Conservation (phyloP, 2,888 invertebrate genomes). For the Anagyrus pseudococci region DNA sequence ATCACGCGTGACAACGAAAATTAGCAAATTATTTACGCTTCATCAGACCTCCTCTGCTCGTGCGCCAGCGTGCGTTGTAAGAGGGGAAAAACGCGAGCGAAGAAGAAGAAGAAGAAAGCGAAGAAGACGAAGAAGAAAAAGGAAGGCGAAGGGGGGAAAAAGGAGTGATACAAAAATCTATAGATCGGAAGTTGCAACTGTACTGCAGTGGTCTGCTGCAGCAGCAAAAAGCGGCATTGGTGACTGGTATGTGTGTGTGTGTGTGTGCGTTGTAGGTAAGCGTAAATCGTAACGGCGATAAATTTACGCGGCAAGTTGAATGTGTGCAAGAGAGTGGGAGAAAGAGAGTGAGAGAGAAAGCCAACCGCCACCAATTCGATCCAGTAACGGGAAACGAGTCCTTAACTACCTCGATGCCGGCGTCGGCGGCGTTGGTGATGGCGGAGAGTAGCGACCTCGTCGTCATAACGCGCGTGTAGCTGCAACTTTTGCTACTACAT, state of each 20-base stretch:
- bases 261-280: slow-evolving; percentile 9
- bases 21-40: slow-evolving; percentile 20
- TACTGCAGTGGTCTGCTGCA: no score
- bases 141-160: slow-evolving; percentile 13
- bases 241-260: slow-evolving; percentile 7
- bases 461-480: slow-evolving; percentile 12
- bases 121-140: background rate
- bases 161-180: no score
- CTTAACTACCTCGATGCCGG: slow-evolving; percentile 27
- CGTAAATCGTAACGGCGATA: slow-evolving; percentile 41
- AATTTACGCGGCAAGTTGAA: slow-evolving; percentile 37
- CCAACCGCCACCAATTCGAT: slow-evolving; percentile 40
- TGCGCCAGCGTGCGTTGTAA: background rate
- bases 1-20: no score
- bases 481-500: background rate
- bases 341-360: no score
- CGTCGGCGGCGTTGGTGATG: background rate
- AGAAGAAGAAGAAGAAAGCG: background rate
- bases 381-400: slow-evolving; percentile 45
- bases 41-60: no score
- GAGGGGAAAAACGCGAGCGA: background rate
- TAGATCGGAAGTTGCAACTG: slow-evolving; percentile 35
- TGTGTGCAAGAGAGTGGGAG: no score
- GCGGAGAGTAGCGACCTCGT: slow-evolving; percentile 1
- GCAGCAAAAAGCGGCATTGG: slow-evolving; percentile 31